These are phyloP conservation scores for Heterohyrax brucei DNA, from an alignment of 2,797 vertebrate genomes.

Conservation along the genomic window DNA sequence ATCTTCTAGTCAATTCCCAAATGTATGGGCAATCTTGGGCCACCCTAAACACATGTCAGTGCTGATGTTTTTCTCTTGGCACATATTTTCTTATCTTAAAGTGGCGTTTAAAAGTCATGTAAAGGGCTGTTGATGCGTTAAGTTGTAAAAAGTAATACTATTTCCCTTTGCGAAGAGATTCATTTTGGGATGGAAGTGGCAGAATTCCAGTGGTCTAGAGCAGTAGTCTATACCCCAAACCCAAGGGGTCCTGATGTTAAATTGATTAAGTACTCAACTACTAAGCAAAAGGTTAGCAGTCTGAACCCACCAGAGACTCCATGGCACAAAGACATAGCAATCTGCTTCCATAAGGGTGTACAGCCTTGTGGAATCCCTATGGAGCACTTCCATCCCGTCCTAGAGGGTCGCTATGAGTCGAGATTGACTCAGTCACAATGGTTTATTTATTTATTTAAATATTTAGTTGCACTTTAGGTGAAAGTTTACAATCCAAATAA, in stretches of 20 bases:
- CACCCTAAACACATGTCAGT: neutral
- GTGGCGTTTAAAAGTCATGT: neutral
- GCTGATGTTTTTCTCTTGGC: neutral
- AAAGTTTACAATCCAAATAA: too few species aligned
- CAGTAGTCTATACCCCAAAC: neutral
- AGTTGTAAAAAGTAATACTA: conserved; percentile 1
- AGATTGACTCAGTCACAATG: neutral
- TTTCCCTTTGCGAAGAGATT: conserved; percentile 36
- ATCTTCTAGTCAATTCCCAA: neutral
- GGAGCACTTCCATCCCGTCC: neutral
- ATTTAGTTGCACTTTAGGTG: too few species aligned
- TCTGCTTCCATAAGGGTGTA: neutral
- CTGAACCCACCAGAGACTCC: neutral
- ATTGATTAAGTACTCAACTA: neutral
- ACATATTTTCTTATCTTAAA: conserved; percentile 44
- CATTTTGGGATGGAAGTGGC: conserved; percentile 22
- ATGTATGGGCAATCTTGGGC: neutral
- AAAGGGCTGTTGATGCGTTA: neutral
- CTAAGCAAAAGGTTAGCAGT: neutral
- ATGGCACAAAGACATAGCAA: neutral
- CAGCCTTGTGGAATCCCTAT: neutral
- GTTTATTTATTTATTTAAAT: neutral
- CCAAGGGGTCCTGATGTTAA: neutral
- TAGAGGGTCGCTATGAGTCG: too few species aligned
- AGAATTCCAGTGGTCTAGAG: neutral